Base-by-base conservation (phyloP, 2,797 vertebrate species). In the Tolypeutes matacus region DNA sequence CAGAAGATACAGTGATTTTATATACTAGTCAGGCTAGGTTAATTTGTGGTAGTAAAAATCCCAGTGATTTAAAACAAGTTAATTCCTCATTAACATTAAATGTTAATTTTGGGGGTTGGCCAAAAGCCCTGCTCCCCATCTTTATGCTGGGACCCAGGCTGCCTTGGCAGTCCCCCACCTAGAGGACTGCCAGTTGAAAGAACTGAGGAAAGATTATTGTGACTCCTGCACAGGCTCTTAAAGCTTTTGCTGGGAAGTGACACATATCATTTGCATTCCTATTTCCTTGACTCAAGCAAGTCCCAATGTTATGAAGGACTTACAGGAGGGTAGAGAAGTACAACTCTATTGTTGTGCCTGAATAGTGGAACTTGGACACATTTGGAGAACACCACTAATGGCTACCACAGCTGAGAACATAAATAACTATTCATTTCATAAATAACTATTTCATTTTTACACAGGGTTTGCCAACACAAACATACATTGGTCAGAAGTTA, bases 1-100 rank as follows among this genome's bases (percentile, higher is more conserved):
- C 21, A 62, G 42, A 76, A 73, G 72, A 80, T 75, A 86, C 83
- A 34, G 46, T 85, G 25, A 21, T 83, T 95, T 96, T 92, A 84
- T 91, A 58, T 69, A 93, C 82, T 95, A 69, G 49, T 70, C 29
- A n/a, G 58, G 9, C 39, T 86, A 85, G 46, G 25, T 69, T 92
- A 64, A 75, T 81, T 53, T 65, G 7, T 90, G 36, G 69, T 95
- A 91, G 65, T 49, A 90, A 93, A 91, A 67, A 29, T 78, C 34
- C 70, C 64, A 49, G 62, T 49, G 34, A n/a, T 23, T 95, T 94
- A 53, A 92, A 86, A 78, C 31, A 62, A 36, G 14, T 20, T 86
- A 92, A 60, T 9, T 72, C 93, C 93, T 91, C 69, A 39, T 20
- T 80, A 49, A 42, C 39, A 73, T 93, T 80, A 75, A 92, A 88